Evolutionary conservation across 2,113 vertebrate genomes (phyloP).

Genomic region (Hemicordylus capensis): DNA sequence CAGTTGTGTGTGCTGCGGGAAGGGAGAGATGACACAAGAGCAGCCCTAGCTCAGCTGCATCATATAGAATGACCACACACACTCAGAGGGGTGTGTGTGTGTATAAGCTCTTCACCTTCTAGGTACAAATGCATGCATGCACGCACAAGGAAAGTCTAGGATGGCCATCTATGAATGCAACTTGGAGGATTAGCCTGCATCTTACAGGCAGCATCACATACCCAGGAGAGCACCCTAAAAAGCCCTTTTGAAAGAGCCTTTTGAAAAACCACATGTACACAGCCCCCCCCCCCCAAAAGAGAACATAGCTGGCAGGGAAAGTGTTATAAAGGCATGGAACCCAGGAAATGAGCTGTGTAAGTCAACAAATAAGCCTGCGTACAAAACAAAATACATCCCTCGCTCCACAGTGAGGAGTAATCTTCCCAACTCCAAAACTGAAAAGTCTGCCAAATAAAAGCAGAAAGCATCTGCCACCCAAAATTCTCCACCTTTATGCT

Average conservation of each 20-base stretch:
- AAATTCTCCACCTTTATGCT: background rate
- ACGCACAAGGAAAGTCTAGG: background rate
- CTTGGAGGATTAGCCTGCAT: background rate
- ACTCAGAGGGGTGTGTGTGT: too few relatives aligned
- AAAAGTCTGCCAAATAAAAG: background rate
- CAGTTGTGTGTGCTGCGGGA: rapidly evolving
- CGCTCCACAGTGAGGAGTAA: background rate
- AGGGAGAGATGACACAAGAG: rapidly evolving
- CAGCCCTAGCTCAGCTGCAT: background rate
- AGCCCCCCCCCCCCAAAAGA: background rate
- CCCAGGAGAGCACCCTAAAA: background rate
- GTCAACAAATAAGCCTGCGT: background rate
- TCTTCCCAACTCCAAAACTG: background rate
- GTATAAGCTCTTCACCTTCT: too few relatives aligned
- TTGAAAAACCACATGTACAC: too few relatives aligned
- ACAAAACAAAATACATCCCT: background rate
- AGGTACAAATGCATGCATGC: too few relatives aligned
- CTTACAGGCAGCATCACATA: background rate
- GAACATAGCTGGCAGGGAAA: background rate
- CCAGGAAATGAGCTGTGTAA: background rate
- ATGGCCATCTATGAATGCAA: background rate
- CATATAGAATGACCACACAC: too few relatives aligned
- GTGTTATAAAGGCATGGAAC: background rate
- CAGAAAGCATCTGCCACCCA: background rate
- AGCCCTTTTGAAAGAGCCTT: background rate